Evolutionary conservation across 2,797 vertebrate species (phyloP).

Genomic region (Bovichtus variegatus): DNA sequence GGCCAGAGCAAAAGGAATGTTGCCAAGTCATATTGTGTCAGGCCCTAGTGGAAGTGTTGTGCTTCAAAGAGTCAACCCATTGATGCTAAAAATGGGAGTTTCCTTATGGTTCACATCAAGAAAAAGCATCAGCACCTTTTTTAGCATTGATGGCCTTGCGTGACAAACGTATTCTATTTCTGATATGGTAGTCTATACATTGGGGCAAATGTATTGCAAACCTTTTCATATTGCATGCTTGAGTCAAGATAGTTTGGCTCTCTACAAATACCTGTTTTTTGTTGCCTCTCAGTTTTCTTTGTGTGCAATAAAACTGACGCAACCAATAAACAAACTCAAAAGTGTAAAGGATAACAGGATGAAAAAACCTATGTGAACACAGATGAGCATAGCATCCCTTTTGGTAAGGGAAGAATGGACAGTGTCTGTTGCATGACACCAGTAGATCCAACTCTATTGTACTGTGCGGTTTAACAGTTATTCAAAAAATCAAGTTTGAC

Average conservation of each 20-base stretch:
- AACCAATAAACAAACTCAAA: neutral
- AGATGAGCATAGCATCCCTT: neutral
- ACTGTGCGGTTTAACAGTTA: neutral
- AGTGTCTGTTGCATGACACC: neutral
- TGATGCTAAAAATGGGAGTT: constrained; percentile 27
- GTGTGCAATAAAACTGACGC: neutral
- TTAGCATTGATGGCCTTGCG: neutral
- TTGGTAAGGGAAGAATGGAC: neutral
- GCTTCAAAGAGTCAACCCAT: constrained; percentile 31
- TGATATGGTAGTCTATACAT: neutral
- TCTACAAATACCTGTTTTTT: neutral
- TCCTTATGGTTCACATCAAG: constrained; percentile 12
- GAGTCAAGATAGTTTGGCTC: neutral
- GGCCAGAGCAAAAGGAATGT: constrained; percentile 83
- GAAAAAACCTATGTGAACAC: neutral
- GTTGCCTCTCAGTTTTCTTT: neutral
- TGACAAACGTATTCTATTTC: neutral
- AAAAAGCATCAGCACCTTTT: neutral
- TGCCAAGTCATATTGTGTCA: constrained; percentile 76
- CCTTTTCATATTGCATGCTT: neutral
- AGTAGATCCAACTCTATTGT: neutral
- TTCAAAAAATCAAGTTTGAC: neutral
- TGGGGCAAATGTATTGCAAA: neutral
- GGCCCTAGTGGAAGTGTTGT: constrained; percentile 38
- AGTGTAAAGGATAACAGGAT: neutral